Conservation (phyloP, 2,888 invertebrate genomes). For the Himalopsyche anomala region DNA sequence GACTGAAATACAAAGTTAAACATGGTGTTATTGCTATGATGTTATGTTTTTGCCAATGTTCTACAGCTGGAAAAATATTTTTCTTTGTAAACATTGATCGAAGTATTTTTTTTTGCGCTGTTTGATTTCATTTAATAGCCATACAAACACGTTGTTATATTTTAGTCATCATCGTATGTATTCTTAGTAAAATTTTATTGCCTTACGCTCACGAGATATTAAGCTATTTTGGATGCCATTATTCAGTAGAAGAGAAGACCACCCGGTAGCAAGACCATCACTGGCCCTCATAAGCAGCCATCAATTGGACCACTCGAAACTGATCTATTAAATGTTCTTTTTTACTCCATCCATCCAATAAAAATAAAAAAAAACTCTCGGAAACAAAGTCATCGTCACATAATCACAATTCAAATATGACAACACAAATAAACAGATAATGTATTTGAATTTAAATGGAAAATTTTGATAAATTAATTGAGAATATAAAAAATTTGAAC, state of each 20-base stretch:
- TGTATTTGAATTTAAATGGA: no score
- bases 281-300: slow-evolving; percentile 36
- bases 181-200: slow-evolving; percentile 6
- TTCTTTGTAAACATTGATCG: no score
- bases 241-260: slow-evolving; percentile 27
- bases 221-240: slow-evolving; percentile 32
- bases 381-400: not conserved
- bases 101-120: not conserved
- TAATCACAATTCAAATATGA: not conserved
- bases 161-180: slow-evolving; percentile 11
- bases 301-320: slow-evolving; percentile 40
- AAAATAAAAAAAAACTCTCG: not conserved
- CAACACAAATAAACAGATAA: no score
- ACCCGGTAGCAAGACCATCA: slow-evolving; percentile 35
- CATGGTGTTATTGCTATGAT: no score
- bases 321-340: slow-evolving; percentile 29
- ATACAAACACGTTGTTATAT: not conserved
- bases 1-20: no score
- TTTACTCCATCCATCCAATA: not conserved
- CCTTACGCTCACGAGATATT: slow-evolving; percentile 37
- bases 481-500: no score
- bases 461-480: no score
- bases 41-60: no score
- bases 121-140: slow-evolving; percentile 22
- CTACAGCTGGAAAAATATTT: no score